These are phyloP conservation scores for Drosophila sechellia DNA, from an alignment of 1,140 invertebrate species.

Conservation along the genomic window DNA sequence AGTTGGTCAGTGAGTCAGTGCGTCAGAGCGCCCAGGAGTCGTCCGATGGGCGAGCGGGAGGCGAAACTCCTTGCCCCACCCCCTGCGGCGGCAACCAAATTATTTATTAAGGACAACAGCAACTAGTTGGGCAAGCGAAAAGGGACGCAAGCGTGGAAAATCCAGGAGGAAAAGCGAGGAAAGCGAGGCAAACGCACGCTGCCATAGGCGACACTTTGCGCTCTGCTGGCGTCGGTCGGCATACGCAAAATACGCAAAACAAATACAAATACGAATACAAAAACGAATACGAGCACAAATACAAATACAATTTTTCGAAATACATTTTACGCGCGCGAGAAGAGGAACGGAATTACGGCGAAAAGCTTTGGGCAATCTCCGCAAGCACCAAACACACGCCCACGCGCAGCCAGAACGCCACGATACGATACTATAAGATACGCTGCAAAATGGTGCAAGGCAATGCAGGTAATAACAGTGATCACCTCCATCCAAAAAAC, in stretches of 20 bases:
- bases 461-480: slow-evolving; percentile 68
- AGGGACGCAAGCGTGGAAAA: slow-evolving; percentile 3
- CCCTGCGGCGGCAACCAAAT: slow-evolving; percentile 50
- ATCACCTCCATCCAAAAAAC: background rate
- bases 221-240: slow-evolving; percentile 23
- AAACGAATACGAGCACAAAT: slow-evolving; percentile 25
- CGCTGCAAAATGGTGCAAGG: slow-evolving; percentile 67
- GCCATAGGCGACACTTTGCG: slow-evolving; percentile 49
- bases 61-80: slow-evolving; percentile 10
- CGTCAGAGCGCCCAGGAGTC: background rate
- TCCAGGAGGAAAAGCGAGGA: slow-evolving; percentile 1
- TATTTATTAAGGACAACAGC: slow-evolving; percentile 69
- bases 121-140: slow-evolving; percentile 50
- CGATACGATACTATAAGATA: background rate
- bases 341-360: slow-evolving; percentile 17
- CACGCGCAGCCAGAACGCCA: slow-evolving; percentile 31
- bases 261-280: slow-evolving; percentile 35
- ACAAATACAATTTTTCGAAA: slow-evolving; percentile 49
- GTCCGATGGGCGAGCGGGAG: slow-evolving; percentile 11
- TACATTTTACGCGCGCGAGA: slow-evolving; percentile 48
- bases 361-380: slow-evolving; percentile 55
- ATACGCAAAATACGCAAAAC: slow-evolving; percentile 49
- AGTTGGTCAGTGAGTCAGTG: slow-evolving; percentile 29
- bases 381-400: slow-evolving; percentile 50
- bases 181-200: slow-evolving; percentile 14